phyloP scores from a whole-genome alignment of 1,140 invertebrate genomes.

The Subanguina moxae region DNA sequence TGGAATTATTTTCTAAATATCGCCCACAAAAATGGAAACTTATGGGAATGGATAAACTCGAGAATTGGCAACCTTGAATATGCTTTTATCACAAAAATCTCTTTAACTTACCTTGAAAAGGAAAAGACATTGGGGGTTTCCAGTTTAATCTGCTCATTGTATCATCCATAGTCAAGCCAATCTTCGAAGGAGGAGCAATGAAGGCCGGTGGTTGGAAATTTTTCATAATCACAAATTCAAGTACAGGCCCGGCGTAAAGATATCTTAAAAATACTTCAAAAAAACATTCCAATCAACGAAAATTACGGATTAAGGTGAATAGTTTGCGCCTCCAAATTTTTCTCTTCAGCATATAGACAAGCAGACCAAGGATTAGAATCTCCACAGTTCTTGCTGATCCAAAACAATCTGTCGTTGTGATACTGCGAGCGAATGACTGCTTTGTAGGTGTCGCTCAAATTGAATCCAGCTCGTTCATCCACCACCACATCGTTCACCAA shows the following conservation, averaged over 20 bases:
- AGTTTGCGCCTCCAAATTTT: not conserved
- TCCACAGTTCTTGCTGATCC: constrained; percentile 44
- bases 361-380: constrained; percentile 41
- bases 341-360: constrained; percentile 20
- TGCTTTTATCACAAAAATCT: not conserved
- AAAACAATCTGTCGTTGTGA: constrained; percentile 41
- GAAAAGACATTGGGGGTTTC: constrained; percentile 37
- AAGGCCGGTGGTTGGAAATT: constrained; percentile 26
- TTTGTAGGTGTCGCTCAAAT: constrained; percentile 29
- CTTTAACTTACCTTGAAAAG: constrained; percentile 42
- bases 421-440: constrained; percentile 29
- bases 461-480: constrained; percentile 38
- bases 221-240: constrained; percentile 40
- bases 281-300: not conserved
- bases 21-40: too few relatives aligned
- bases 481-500: constrained; percentile 29
- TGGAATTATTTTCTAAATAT: too few relatives aligned
- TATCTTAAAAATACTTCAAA: constrained; percentile 17
- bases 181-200: constrained; percentile 29
- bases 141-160: constrained; percentile 41
- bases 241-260: constrained; percentile 31
- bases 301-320: constrained; percentile 13
- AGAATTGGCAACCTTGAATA: too few relatives aligned
- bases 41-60: too few relatives aligned
- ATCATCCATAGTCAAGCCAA: constrained; percentile 39